Evolutionary conservation across 2,888 invertebrate species (phyloP).

Genomic region (Hyppa rectilinea): DNA sequence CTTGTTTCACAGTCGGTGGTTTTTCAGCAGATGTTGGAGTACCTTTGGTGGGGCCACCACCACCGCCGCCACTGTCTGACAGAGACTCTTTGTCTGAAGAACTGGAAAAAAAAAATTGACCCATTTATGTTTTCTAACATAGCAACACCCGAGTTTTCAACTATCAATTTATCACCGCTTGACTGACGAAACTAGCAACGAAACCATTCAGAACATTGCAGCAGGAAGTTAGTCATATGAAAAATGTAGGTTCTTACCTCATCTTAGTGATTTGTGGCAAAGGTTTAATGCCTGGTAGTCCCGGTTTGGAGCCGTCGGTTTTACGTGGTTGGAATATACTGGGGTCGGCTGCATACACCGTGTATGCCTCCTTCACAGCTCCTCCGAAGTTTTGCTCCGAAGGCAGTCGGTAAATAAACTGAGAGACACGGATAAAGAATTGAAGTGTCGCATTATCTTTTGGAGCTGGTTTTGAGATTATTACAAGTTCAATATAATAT

Average conservation of each 20-base stretch:
- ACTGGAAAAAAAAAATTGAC: too few species aligned
- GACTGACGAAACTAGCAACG: too few species aligned
- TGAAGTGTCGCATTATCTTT: neutral
- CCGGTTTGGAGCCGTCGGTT: constrained; percentile 77
- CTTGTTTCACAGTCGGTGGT: constrained; percentile 78
- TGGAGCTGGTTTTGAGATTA: neutral
- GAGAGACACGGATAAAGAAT: constrained; percentile 4
- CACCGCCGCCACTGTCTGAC: constrained; percentile 90
- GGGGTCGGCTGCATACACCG: constrained; percentile 96
- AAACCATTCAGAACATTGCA: too few species aligned
- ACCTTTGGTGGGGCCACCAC: constrained; percentile 79
- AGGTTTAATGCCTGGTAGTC: constrained; percentile 86
- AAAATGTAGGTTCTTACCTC: too few species aligned
- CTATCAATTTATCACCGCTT: too few species aligned
- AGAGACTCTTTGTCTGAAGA: constrained; percentile 95
- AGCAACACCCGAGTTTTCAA: too few species aligned
- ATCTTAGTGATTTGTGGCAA: constrained; percentile 91
- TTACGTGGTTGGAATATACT: constrained; percentile 93
- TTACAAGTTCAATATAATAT: too few species aligned
- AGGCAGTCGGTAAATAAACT: constrained; percentile 96
- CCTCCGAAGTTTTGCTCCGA: constrained; percentile 94
- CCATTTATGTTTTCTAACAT: too few species aligned
- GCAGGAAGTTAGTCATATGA: too few species aligned
- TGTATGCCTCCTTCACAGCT: constrained; percentile 93
- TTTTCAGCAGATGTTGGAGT: constrained; percentile 83